A percentile compares a stretch with the other conserved stretches of the same genome.
These are phyloP conservation scores for Steinernema scapterisci DNA, from an alignment of 2,888 invertebrate genomes.

Conservation along the genomic window DNA sequence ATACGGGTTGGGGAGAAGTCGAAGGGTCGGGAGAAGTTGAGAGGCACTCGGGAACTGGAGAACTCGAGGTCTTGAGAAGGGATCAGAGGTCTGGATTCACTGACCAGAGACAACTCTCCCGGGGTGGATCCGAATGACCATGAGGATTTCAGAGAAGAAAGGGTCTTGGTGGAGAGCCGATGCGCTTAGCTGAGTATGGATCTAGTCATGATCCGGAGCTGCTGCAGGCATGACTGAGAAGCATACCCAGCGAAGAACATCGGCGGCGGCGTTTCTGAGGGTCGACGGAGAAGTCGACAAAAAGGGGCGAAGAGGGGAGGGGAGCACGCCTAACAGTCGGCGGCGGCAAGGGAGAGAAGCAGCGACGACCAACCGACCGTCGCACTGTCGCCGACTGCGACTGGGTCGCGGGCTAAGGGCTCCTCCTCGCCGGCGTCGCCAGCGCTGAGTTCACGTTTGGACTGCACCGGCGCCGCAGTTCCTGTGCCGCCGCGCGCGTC, in stretches of 20 bases:
- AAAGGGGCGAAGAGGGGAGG: not conserved
- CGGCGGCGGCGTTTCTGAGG: constrained; percentile 8
- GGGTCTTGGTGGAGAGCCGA: not conserved
- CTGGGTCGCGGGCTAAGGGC: not conserved
- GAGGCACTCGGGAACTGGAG: no score
- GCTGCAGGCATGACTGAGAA: constrained; percentile 21
- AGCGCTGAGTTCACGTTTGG: no score
- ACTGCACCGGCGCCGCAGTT: no score
- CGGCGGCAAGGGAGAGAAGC: constrained; percentile 13
- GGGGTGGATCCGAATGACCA: no score
- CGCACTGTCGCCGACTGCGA: constrained; percentile 20
- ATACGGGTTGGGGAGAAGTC: no score
- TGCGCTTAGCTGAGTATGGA: constrained; percentile 33
- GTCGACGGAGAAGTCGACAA: not conserved
- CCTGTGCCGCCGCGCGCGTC: constrained; percentile 1
- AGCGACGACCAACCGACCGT: constrained; percentile 10
- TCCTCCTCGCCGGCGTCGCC: no score
- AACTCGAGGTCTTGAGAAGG: no score
- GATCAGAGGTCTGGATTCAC: no score
- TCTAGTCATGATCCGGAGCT: constrained; percentile 28
- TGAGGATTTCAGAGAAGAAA: no score
- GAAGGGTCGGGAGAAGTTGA: no score
- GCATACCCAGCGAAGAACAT: constrained; percentile 31
- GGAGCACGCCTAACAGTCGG: constrained; percentile 11
- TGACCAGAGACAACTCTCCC: no score